phyloP scores from a whole-genome alignment of 53 echinoderm and acorn worm species.

The Echinometra lucunter region DNA sequence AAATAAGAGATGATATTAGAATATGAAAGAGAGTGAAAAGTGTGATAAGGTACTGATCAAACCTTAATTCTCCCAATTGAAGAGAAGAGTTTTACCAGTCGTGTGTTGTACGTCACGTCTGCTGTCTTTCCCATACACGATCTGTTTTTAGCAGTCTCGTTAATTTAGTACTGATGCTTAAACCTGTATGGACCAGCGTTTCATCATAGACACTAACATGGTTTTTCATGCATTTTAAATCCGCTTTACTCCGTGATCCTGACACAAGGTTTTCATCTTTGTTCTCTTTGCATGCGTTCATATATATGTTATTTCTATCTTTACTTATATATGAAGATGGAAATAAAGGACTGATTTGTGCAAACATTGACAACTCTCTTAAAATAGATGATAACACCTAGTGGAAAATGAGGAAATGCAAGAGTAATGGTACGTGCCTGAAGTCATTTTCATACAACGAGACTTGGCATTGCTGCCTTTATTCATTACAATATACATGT shows the following conservation, averaged over 20 bases:
- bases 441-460: too few relatives aligned
- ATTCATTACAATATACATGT: too few relatives aligned
- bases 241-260: neutral
- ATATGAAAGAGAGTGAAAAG: neutral
- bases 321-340: too few relatives aligned
- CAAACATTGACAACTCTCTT: too few relatives aligned
- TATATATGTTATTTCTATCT: too few relatives aligned
- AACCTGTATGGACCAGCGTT: neutral
- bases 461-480: too few relatives aligned
- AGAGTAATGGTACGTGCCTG: too few relatives aligned
- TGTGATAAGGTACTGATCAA: neutral
- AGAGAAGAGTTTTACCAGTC: conserved; percentile 19
- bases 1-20: neutral
- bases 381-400: too few relatives aligned
- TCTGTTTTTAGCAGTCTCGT: conserved; percentile 4
- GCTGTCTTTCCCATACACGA: conserved; percentile 10
- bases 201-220: neutral
- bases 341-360: too few relatives aligned
- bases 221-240: conserved; percentile 19
- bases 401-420: too few relatives aligned
- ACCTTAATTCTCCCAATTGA: conserved; percentile 17
- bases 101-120: neutral
- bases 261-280: neutral
- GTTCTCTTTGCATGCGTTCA: too few relatives aligned
- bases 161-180: conserved; percentile 3